Base-by-base conservation (phyloP, 2,113 vertebrate genomes). In the Pseudorasbora parva region DNA sequence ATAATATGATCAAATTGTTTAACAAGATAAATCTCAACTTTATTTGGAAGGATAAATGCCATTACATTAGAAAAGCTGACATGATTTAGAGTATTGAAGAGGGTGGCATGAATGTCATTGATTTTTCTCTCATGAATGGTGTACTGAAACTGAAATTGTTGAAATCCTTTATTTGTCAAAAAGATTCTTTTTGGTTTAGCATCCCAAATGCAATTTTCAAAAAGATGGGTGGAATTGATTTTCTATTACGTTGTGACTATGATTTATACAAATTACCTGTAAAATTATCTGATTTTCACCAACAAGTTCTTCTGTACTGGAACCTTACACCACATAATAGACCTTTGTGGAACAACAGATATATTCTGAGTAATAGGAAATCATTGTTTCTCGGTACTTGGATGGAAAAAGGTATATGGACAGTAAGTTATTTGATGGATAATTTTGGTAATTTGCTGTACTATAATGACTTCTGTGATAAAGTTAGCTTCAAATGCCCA, bases 121-220 rank as follows among this genome's bases (percentile, higher is more conserved):
- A 71, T 81, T 81, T 81, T 37, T 21, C 27, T 9, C 14, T 56
- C 19, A 51, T 4, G 51, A 54, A 54, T 54, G 51, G 51, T 54
- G 51, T 54, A 10, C 51, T 81, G 5, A 57, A 82, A 57, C 9
- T 82, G 4, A 82, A 72, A 19, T 82, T 49, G 49, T 11, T 72
- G 9, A 72, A 57, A 5, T 45, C 33, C 33, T 73, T 30, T 30
- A 3, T 23, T 27, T 7, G 4, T 4, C 27, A 81, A 9, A 37
- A 47, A 10, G 12, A 45, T 3, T 25, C 10, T n/a, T 54, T 81
- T 14, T 69, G 64, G 45, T 81, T 54, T 37, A 51, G 12, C 30
- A 30, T 54, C 25, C 64, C 62, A 1, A 56, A 25, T 54, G 23
- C 23, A 49, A n/a, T 51, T 33, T 81, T 81, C 37, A 2, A 51